A percentile compares a stretch with the other conserved stretches of the same genome.
phyloP scores from a whole-genome alignment of 1,140 invertebrate genomes.

The Asbolus verrucosus region DNA sequence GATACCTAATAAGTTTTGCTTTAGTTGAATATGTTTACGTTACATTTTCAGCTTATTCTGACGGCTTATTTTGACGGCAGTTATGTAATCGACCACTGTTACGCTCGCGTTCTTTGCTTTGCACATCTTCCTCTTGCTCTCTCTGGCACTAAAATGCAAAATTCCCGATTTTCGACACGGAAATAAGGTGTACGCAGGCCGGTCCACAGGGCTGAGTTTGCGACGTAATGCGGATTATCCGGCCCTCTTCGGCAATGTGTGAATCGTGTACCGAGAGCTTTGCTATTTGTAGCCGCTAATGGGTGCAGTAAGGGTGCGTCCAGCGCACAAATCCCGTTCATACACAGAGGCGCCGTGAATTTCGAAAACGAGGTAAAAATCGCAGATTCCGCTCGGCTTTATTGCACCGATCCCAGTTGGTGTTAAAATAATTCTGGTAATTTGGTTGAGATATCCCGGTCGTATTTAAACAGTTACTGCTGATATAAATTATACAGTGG shows the following conservation, averaged over 20 bases:
- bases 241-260: conserved; percentile 60
- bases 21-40: no score
- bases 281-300: conserved; percentile 61
- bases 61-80: no score
- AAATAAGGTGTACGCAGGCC: no score
- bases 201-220: conserved; percentile 55
- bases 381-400: neutral
- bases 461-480: conserved; percentile 32
- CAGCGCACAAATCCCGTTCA: conserved; percentile 59
- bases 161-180: no score
- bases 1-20: no score
- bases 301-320: conserved; percentile 58
- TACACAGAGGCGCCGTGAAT: conserved; percentile 45
- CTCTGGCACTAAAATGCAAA: no score
- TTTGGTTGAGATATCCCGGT: conserved; percentile 13
- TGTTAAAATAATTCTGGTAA: conserved; percentile 11
- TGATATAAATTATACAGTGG: conserved; percentile 49
- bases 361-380: conserved; percentile 32
- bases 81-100: no score
- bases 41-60: no score
- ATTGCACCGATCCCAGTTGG: neutral
- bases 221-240: conserved; percentile 57
- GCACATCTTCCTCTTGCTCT: no score
- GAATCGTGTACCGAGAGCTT: conserved; percentile 60
- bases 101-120: no score